Evolutionary conservation across 23 tunicate genomes (phyloP).

Genomic region (Styela plicata): DNA sequence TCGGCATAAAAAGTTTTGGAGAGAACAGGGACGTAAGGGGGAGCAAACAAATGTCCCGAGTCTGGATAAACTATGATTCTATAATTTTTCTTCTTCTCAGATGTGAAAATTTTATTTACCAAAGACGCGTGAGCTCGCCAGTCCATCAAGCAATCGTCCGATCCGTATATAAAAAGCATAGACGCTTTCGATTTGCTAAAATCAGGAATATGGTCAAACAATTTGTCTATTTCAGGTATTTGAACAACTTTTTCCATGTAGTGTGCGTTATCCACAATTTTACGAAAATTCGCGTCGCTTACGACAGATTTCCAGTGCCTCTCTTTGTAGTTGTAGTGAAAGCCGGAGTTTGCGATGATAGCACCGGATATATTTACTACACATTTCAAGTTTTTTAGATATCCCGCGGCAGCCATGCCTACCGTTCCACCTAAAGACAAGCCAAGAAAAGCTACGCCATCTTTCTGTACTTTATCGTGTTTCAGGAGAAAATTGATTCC

Average conservation of each 20-base stretch:
- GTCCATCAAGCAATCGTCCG: not conserved
- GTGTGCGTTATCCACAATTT: not conserved
- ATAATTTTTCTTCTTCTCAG: not conserved
- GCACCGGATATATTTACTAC: not conserved
- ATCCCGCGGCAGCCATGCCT: not conserved
- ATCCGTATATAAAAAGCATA: not conserved
- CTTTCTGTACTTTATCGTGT: not conserved
- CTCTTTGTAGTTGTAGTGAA: not conserved
- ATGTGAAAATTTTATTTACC: not conserved
- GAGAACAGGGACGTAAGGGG: conserved; percentile 1
- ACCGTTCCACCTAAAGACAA: not conserved
- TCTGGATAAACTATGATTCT: not conserved
- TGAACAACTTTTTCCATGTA: not conserved
- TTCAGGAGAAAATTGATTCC: not conserved
- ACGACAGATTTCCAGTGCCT: not conserved
- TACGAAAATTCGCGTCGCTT: not conserved
- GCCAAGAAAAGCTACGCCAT: conserved; percentile 7
- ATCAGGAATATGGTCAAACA: not conserved
- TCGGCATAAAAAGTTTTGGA: not conserved
- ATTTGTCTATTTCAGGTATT: not conserved
- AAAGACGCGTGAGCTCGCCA: not conserved
- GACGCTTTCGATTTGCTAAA: conserved; percentile 7
- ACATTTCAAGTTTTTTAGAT: not conserved
- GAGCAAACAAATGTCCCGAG: not conserved
- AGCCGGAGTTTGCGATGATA: not conserved